A percentile compares a stretch with the other conserved stretches of the same genome.
Evolutionary conservation across 1,140 invertebrate genomes (phyloP).

Genomic region (Ceratina calcarata): DNA sequence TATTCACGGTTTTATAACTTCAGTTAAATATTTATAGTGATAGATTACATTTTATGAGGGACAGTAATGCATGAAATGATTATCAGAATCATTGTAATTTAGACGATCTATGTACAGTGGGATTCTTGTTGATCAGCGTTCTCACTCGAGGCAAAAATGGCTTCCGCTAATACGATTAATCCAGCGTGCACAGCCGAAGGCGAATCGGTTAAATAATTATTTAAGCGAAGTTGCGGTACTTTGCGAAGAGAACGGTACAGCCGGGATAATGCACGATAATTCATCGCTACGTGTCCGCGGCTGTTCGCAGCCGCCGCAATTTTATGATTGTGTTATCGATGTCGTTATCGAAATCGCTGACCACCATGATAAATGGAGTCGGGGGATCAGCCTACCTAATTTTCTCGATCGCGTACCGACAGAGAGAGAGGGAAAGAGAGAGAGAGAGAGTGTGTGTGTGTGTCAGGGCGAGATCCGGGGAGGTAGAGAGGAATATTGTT

Average conservation of each 20-base stretch:
- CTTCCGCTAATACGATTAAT: constrained; percentile 49
- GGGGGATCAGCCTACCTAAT: constrained; percentile 13
- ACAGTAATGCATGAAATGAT: too few relatives aligned
- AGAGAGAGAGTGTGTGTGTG: too few relatives aligned
- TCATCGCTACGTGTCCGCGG: constrained; percentile 30
- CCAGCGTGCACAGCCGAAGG: constrained; percentile 49
- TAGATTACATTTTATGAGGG: too few relatives aligned
- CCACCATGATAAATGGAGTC: constrained; percentile 40
- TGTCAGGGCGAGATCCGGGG: too few relatives aligned
- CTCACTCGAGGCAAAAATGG: constrained; percentile 22
- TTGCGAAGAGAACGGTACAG: constrained; percentile 8
- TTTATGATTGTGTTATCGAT: constrained; percentile 39
- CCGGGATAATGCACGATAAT: constrained; percentile 44
- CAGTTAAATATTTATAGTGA: too few relatives aligned
- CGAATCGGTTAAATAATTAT: constrained; percentile 53
- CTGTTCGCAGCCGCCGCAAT: constrained; percentile 12
- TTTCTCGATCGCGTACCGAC: constrained; percentile 4
- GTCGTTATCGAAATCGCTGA: constrained; percentile 42
- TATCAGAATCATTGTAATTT: too few relatives aligned
- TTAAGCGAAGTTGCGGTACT: constrained; percentile 43
- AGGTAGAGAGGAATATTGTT: constrained; percentile 4
- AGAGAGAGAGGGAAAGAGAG: neutral
- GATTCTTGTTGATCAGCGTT: too few relatives aligned
- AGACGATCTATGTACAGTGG: too few relatives aligned
- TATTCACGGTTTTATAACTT: too few relatives aligned